phyloP scores from a whole-genome alignment of 2,797 vertebrate genomes.

The Pipistrellus pipistrellus region DNA sequence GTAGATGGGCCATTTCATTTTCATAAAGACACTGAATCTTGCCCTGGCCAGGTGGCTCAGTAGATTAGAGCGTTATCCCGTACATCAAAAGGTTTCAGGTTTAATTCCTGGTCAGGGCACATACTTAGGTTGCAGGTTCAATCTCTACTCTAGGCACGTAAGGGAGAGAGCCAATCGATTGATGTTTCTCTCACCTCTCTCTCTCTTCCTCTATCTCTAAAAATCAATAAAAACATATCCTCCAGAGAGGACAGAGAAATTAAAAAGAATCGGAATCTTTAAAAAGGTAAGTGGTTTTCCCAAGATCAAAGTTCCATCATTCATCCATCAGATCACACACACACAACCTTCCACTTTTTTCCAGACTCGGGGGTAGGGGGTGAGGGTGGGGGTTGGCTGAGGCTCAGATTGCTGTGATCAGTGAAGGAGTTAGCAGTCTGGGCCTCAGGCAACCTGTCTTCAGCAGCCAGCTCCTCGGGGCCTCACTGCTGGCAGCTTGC shows the following conservation, averaged over 20 bases:
- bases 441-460: not conserved
- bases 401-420: not conserved
- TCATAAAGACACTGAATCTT: conserved; percentile 14
- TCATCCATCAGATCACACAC: not conserved
- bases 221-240: not conserved
- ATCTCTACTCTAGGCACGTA: not conserved
- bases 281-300: not conserved
- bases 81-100: not conserved
- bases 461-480: not conserved
- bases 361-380: not conserved
- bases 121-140: not conserved
- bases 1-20: not conserved
- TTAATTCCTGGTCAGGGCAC: not conserved
- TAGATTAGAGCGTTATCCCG: not conserved
- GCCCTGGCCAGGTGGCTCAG: not conserved
- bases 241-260: not conserved
- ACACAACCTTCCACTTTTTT: not conserved
- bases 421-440: not conserved
- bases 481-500: not conserved
- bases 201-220: not conserved
- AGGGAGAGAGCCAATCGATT: not conserved
- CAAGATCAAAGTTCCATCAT: not conserved
- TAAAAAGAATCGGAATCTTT: not conserved
- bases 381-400: not conserved
- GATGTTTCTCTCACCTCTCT: not conserved